Evolutionary conservation across 2,797 vertebrate species (phyloP), one percentile per base, ranked within the genome.

Genomic region (Falco naumanni): DNA sequence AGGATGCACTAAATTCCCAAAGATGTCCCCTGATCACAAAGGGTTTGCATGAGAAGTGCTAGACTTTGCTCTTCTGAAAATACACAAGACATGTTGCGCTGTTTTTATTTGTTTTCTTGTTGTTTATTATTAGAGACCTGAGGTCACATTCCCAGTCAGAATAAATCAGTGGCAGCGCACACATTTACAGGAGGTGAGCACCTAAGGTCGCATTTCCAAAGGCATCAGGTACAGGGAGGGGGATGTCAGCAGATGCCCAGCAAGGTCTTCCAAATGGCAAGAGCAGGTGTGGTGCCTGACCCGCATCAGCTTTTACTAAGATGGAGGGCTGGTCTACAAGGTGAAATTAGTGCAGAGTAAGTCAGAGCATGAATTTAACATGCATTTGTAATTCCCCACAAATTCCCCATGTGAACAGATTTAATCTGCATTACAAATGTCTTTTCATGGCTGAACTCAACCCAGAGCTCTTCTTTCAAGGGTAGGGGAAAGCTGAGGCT

Each of bases 371-470:
- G 61, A 78, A 84, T 26, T 47, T 26, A 77, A 92, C 76, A n/a
- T 4, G 45, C 57, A 20, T 75, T 72, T 51, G 19, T 68, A 87
- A 84, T 84, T 81, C 76, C 68, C 50, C 16, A 3, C 48, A 11
- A 89, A 94, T 48, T 89, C 68, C 90, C 64, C 53, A 21, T 0
- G n/a, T n/a, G 92, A 81, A 81, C 47, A 84, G 91, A 91, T 88
- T 81, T 75, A 88, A 95, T 94, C 89, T 93, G 89, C 91, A 90
- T 94, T 65, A 76, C 89, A 95, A 93, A 95, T 84, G 85, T 10
- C 69, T 96, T 91, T 96, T 72, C 87, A 79, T 3, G 72, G 91
- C 63, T 93, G 51, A 71, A 95, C 82, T 71, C 39, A 43, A 79
- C 6, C 4, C 54, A 61, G 33, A 80, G 81, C 61, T 83, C 34